These are phyloP conservation scores for Passer montanus DNA, from an alignment of 2,113 vertebrate genomes.

Conservation along the genomic window DNA sequence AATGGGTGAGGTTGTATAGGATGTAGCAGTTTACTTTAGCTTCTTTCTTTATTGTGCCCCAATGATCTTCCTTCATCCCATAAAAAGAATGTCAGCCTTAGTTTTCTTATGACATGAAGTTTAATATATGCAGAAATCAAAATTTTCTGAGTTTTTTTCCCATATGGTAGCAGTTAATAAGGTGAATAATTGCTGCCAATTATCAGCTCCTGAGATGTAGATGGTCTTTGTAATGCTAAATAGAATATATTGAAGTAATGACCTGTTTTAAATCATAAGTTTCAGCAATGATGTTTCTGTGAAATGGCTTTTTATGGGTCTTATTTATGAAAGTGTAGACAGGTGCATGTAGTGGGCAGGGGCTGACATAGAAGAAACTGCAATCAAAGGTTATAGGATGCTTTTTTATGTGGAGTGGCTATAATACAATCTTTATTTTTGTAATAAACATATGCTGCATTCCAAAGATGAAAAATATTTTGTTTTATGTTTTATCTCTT, in stretches of 20 bases:
- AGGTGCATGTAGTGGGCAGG: neutral
- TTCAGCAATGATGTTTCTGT: neutral
- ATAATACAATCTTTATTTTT: neutral
- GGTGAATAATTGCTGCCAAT: neutral
- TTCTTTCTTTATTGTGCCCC: neutral
- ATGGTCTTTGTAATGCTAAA: neutral
- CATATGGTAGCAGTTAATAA: neutral
- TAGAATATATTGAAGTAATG: neutral
- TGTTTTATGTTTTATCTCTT: neutral
- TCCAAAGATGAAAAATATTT: neutral
- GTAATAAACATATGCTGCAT: neutral
- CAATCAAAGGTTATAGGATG: neutral
- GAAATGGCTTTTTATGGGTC: neutral
- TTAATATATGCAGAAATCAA: rapidly evolving
- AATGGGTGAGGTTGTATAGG: neutral
- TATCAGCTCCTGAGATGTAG: neutral
- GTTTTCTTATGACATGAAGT: neutral
- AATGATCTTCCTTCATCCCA: neutral
- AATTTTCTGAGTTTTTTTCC: neutral
- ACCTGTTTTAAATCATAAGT: neutral
- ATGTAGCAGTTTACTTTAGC: neutral
- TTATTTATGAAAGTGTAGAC: neutral
- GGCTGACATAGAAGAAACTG: neutral
- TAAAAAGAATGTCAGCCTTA: neutral
- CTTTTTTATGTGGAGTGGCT: neutral